A percentile compares a stretch with the other conserved stretches of the same genome.
Conservation (phyloP, 2,113 vertebrate genomes). For the Canis aureus region DNA sequence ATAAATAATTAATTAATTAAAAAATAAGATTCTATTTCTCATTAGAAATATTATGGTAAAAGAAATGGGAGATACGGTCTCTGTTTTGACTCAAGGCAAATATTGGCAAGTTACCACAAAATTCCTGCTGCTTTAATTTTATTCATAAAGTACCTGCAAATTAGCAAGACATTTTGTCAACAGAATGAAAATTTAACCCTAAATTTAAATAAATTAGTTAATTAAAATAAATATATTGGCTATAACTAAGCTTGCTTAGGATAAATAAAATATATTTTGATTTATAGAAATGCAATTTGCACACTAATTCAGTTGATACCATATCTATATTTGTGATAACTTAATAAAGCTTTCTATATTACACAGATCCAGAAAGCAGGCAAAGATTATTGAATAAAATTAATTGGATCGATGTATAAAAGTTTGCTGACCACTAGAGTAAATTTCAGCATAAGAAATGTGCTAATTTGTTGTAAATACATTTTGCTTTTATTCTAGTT, state of each 20-base stretch:
- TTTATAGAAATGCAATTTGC: constrained; percentile 32
- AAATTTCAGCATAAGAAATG: background rate
- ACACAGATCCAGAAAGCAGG: constrained; percentile 35
- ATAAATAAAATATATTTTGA: constrained; percentile 18
- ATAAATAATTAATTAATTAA: background rate
- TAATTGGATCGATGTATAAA: constrained; percentile 14
- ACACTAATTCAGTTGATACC: constrained; percentile 1
- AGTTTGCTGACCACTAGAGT: background rate
- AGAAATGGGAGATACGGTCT: background rate
- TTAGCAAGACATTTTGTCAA: constrained; percentile 47
- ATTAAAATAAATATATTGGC: background rate
- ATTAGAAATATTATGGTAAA: background rate
- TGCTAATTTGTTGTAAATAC: background rate
- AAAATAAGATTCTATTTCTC: constrained; percentile 24
- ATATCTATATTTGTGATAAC: constrained; percentile 11
- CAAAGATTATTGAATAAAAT: constrained; percentile 39
- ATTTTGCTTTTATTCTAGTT: constrained; percentile 16
- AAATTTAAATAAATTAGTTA: background rate
- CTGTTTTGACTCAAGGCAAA: constrained; percentile 58
- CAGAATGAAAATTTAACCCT: constrained; percentile 37
- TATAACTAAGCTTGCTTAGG: background rate
- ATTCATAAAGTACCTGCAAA: constrained; percentile 18
- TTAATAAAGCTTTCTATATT: constrained; percentile 5
- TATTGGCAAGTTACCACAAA: constrained; percentile 30
- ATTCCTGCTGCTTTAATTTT: constrained; percentile 21